A percentile compares a stretch with the other conserved stretches of the same genome.
Conservation (phyloP, 2,797 vertebrate genomes). For the Eospalax fontanierii region DNA sequence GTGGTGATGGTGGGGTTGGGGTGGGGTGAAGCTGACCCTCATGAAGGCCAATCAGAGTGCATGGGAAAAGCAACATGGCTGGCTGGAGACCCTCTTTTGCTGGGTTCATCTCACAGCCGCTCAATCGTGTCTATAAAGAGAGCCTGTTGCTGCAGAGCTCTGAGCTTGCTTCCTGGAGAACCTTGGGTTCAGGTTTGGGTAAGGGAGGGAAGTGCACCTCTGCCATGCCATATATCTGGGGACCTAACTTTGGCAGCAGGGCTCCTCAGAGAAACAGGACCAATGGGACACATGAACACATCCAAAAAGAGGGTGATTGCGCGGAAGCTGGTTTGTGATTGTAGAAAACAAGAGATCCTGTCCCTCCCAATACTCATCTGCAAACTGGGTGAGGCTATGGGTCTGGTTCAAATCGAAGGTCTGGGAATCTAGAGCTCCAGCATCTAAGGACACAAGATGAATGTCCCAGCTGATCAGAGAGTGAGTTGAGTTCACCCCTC, state of each 20-base stretch:
- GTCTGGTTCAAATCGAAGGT: neutral
- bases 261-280: neutral
- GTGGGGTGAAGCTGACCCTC: neutral
- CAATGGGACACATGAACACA: no score
- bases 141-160: neutral
- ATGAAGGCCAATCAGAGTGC: neutral
- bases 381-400: neutral
- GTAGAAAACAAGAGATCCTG: neutral
- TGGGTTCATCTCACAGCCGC: neutral
- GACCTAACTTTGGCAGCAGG: fast-evolving
- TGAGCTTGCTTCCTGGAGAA: neutral
- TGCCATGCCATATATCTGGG: fast-evolving
- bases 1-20: neutral
- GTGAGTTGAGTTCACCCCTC: neutral
- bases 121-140: fast-evolving
- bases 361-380: no score
- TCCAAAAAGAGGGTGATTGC: neutral
- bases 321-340: neutral
- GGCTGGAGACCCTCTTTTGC: neutral
- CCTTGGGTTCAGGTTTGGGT: no score
- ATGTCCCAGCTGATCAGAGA: neutral
- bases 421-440: neutral
- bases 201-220: neutral
- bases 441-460: neutral
- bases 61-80: fast-evolving